Percentiles rank a stretch among this genome's conserved stretches.
Evolutionary conservation across 1,140 invertebrate genomes (phyloP).

Genomic region (Bombus polaris): DNA sequence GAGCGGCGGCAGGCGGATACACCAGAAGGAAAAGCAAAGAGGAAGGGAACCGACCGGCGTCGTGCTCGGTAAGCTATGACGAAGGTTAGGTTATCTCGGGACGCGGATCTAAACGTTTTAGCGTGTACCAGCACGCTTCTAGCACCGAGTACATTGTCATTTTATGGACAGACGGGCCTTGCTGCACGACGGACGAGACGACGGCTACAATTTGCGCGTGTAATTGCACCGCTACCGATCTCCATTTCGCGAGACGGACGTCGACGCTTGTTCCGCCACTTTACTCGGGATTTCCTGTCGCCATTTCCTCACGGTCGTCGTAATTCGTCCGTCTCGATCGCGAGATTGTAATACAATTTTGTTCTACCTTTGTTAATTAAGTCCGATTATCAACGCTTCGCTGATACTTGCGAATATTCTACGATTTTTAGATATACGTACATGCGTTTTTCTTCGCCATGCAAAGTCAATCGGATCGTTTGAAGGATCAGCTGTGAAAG

Average conservation of each 20-base stretch:
- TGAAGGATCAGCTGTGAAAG: no score
- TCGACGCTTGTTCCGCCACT: constrained; percentile 16
- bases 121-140: constrained; percentile 64
- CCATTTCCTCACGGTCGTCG: background rate
- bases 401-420: no score
- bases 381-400: no score
- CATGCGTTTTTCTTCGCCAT: no score
- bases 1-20: constrained; percentile 6
- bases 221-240: constrained; percentile 66
- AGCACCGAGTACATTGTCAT: constrained; percentile 73
- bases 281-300: background rate
- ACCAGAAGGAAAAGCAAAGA: constrained; percentile 24
- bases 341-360: no score
- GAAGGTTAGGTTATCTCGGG: constrained; percentile 79
- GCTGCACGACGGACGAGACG: constrained; percentile 45
- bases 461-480: background rate
- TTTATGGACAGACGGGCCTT: constrained; percentile 66
- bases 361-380: no score
- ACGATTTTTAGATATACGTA: background rate
- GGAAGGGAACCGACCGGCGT: constrained; percentile 69
- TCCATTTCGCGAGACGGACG: constrained; percentile 49
- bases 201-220: constrained; percentile 65
- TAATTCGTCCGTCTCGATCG: background rate
- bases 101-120: constrained; percentile 79
- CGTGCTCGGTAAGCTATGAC: constrained; percentile 81